Percentiles rank a stretch among this genome's conserved stretches.
Conservation (phyloP, 2,888 invertebrate species). For the Apamea epomidion region DNA sequence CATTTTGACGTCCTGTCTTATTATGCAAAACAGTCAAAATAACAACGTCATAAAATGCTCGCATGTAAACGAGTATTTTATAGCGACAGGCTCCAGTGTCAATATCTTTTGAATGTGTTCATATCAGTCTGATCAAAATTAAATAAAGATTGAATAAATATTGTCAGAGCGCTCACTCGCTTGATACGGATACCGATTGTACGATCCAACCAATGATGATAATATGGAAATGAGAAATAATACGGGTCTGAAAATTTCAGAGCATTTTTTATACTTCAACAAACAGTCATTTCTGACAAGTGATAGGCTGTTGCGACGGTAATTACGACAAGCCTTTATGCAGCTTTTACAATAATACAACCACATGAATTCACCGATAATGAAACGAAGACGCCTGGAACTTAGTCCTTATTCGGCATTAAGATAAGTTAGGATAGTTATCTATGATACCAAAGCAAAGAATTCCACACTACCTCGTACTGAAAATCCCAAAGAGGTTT, state of each 20-base stretch:
- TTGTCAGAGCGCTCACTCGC: conserved; percentile 27
- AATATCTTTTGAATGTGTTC: conserved; percentile 5
- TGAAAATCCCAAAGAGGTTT: neutral
- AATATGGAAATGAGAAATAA: conserved; percentile 5
- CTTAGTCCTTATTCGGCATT: neutral
- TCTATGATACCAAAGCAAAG: neutral
- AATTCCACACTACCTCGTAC: neutral
- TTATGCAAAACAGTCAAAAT: neutral
- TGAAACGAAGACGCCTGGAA: neutral
- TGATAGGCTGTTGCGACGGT: neutral
- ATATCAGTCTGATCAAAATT: conserved; percentile 21
- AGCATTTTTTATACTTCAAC: neutral
- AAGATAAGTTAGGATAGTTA: neutral
- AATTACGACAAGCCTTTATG: too few species aligned
- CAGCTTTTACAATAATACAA: neutral
- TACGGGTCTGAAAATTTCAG: neutral
- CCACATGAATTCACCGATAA: neutral
- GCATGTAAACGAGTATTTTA: neutral
- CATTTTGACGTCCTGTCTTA: neutral
- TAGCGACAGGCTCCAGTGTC: neutral
- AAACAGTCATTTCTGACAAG: neutral
- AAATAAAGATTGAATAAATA: conserved; percentile 41
- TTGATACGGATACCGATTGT: neutral
- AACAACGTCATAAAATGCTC: neutral
- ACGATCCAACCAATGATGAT: conserved; percentile 15